Base-by-base conservation (phyloP, 2,888 invertebrate genomes). In the Agrotis ipsilon region DNA sequence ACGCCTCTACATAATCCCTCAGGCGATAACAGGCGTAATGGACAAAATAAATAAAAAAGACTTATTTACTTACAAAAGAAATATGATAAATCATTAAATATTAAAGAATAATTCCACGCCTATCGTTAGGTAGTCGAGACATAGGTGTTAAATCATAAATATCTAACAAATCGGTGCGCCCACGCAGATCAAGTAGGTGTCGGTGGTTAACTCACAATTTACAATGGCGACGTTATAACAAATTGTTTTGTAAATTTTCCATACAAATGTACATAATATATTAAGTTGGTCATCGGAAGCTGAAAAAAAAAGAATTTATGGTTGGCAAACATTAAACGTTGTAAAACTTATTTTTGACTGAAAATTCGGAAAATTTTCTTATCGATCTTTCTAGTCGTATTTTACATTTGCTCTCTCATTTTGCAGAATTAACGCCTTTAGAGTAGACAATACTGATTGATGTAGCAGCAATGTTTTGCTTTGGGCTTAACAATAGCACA, bases 91-190 rank as follows among this genome's bases (percentile, higher is more conserved):
- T 21, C 19, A 32, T 45, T 46, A 9, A 19, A 51, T 55, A 46
- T 67, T 52, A 24, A 16, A 49, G n/a, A 70, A 66, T 62, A 70
- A 62, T 52, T 24, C 55, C 46, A 27, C 2, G 45, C 32, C n/a
- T 65, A 58, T 74, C 19, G 55, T 68, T 70, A 63, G 59, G 65
- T 74, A 63, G 46, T 66, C 58, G n/a, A 54, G 39, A 9, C 49
- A 57, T 65, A 66, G 61, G 68, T 79, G 75, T 63, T 72, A 75
- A 81, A 75, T 79, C 75, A 71, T 55, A 63, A 62, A 46, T 72
- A 69, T 43, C 46, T 65, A 70, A 82, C 75, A 68, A 68, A 82
- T 81, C 45, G 71, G 24, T 72, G 64, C 83, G 75, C 81, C 81
- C 72, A 81, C 81, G 72, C 83, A 75, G 46, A 24, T 54, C 54